phyloP scores from a whole-genome alignment of 2,113 vertebrate species.

The Vombatus ursinus region DNA sequence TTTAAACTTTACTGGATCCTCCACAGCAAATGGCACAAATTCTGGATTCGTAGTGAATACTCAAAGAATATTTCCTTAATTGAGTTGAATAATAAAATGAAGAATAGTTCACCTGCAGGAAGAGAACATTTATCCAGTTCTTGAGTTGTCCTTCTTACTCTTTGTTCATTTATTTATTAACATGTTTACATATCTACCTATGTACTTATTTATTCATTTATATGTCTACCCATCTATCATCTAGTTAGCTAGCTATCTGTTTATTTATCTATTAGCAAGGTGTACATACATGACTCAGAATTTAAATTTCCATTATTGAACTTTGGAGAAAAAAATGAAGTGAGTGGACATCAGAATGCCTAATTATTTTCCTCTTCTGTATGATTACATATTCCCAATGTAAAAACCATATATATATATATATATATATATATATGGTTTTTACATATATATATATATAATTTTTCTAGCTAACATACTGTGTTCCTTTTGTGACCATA shows the following conservation, averaged over 20 bases:
- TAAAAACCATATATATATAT: not conserved
- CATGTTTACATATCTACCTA: not conserved
- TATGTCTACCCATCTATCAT: not conserved
- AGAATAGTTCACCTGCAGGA: not conserved
- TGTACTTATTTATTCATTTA: not conserved
- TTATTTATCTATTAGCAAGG: not conserved
- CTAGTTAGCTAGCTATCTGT: not conserved
- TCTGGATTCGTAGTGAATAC: not conserved
- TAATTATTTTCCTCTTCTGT: not conserved
- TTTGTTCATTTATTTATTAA: not conserved
- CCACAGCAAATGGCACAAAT: not conserved
- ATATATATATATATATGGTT: not conserved
- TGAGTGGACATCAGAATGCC: not conserved
- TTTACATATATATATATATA: too few relatives aligned
- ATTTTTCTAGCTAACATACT: not conserved
- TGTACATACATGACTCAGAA: not conserved
- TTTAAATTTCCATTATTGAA: not conserved
- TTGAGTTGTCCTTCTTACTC: not conserved
- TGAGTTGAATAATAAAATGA: not conserved
- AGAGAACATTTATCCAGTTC: not conserved
- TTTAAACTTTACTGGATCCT: not conserved
- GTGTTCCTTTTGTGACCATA: not conserved
- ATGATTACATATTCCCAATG: not conserved
- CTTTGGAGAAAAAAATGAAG: not conserved
- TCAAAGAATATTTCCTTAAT: not conserved